A percentile compares a stretch with the other conserved stretches of the same genome.
Conservation (phyloP, 2,888 invertebrate species). For the Tuberolachnus salignus region DNA sequence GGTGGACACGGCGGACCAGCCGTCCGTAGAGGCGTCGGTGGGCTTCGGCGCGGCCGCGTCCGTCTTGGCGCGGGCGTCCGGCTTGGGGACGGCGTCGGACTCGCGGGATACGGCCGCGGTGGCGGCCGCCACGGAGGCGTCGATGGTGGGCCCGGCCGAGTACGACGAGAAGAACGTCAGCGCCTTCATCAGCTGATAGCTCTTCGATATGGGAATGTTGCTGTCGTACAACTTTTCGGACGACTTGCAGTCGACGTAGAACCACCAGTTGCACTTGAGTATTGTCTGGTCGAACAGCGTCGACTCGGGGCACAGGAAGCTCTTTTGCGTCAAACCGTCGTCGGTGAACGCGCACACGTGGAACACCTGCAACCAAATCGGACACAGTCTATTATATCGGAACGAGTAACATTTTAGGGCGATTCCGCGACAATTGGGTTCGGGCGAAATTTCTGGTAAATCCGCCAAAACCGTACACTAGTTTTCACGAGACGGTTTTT, state of each 20-base stretch:
- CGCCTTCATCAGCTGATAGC: conserved; percentile 89
- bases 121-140: conserved; percentile 22
- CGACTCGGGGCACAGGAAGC: conserved; percentile 88
- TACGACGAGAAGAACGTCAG: conserved; percentile 86
- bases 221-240: conserved; percentile 83
- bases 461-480: too few relatives aligned
- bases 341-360: conserved; percentile 90
- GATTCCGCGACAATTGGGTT: too few relatives aligned
- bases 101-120: conserved; percentile 19
- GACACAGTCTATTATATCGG: too few relatives aligned
- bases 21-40: not conserved
- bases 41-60: not conserved
- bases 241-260: conserved; percentile 87
- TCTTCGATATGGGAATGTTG: conserved; percentile 88
- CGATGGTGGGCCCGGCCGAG: conserved; percentile 13
- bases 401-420: too few relatives aligned
- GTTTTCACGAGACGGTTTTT: too few relatives aligned
- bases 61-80: not conserved
- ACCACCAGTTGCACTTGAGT: conserved; percentile 93
- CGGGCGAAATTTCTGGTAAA: too few relatives aligned
- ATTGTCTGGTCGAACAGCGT: conserved; percentile 90
- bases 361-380: conserved; percentile 75
- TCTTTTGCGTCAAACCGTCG: conserved; percentile 87
- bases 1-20: not conserved
- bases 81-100: not conserved